These are phyloP conservation scores for Aphis craccivora DNA, from an alignment of 1,140 invertebrate species.

Conservation along the genomic window DNA sequence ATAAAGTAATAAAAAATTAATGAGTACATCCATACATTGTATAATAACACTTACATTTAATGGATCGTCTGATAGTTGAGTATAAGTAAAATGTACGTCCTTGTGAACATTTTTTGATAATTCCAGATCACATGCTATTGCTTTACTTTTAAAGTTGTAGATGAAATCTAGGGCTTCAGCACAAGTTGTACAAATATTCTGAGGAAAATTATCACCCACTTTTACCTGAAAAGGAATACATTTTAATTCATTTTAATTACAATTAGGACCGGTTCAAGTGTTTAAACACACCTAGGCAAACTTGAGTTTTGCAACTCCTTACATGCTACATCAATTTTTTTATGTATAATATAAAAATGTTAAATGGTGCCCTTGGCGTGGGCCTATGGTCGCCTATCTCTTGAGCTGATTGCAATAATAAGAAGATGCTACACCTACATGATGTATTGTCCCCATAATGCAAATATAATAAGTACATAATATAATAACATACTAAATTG, in stretches of 20 bases:
- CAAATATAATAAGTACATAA: no score
- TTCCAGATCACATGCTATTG: constrained; percentile 48
- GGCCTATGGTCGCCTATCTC: no score
- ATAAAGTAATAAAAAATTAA: neutral
- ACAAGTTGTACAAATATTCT: constrained; percentile 42
- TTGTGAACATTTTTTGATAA: constrained; percentile 15
- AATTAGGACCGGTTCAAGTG: no score
- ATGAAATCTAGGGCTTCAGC: constrained; percentile 7
- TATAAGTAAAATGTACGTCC: constrained; percentile 16
- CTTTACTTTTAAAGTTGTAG: constrained; percentile 50
- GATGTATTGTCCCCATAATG: no score
- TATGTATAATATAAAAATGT: no score
- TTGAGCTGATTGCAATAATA: neutral
- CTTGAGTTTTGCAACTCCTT: no score
- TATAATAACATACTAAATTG: no score
- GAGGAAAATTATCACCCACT: constrained; percentile 18
- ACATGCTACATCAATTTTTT: no score
- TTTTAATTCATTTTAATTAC: neutral
- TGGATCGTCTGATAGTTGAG: constrained; percentile 46
- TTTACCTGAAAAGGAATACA: constrained; percentile 30
- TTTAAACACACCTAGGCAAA: no score
- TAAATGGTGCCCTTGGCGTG: no score
- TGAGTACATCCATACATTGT: neutral
- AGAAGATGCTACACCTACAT: no score
- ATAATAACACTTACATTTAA: constrained; percentile 37